These are phyloP conservation scores for Benthosema pterotum DNA, from an alignment of 2,797 vertebrate species.

Conservation along the genomic window DNA sequence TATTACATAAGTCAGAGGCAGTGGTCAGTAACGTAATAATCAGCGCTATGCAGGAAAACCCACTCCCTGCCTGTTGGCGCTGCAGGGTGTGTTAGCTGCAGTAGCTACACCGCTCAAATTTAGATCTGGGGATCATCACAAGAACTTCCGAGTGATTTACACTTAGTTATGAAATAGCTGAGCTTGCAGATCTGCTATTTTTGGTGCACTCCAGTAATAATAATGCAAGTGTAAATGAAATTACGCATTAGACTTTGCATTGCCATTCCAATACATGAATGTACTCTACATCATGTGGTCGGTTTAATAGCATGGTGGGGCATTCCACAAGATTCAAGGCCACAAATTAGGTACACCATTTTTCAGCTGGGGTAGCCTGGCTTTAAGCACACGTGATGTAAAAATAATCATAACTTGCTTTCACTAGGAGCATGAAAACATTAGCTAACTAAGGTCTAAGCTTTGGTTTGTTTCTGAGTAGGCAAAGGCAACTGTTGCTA, in stretches of 20 bases:
- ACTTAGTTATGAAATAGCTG: too few relatives aligned
- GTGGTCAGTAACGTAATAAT: conserved; percentile 58
- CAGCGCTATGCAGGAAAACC: conserved; percentile 46
- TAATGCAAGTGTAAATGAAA: too few relatives aligned
- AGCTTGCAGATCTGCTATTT: too few relatives aligned
- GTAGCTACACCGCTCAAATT: conserved; percentile 42
- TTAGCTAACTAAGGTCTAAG: neutral
- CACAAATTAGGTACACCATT: conserved; percentile 25
- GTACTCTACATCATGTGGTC: conserved; percentile 36
- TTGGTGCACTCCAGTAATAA: too few relatives aligned
- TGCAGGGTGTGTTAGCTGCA: conserved; percentile 38
- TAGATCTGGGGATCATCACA: too few relatives aligned
- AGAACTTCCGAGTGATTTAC: conserved; percentile 33
- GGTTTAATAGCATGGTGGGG: conserved; percentile 39
- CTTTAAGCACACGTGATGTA: conserved; percentile 20
- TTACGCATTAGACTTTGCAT: conserved; percentile 4
- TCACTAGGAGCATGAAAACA: conserved; percentile 14
- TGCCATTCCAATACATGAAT: conserved; percentile 37
- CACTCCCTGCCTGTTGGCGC: conserved; percentile 32
- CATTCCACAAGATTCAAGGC: conserved; percentile 26
- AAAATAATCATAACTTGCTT: conserved; percentile 8
- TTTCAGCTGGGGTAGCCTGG: conserved; percentile 10
- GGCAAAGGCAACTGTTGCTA: conserved; percentile 1
- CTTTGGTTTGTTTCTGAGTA: conserved; percentile 8
- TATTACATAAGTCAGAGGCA: conserved; percentile 56